Conservation (phyloP, 2,888 invertebrate genomes). For the Cheilosia soror region DNA sequence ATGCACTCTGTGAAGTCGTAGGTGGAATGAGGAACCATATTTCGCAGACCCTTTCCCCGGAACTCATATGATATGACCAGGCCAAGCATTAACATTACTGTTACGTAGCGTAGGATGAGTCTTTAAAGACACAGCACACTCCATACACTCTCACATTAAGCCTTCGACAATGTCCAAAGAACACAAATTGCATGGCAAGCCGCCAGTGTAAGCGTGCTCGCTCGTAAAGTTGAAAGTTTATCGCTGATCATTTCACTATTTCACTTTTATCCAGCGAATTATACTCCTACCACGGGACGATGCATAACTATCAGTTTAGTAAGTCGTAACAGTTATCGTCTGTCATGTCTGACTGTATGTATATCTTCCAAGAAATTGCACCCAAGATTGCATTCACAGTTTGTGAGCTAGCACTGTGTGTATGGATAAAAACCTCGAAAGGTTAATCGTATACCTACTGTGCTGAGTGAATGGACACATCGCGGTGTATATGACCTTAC, state of each 20-base stretch:
- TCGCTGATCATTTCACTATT: slow-evolving; percentile 71
- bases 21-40: slow-evolving; percentile 55
- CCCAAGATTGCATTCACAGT: slow-evolving; percentile 53
- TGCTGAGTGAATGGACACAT: slow-evolving; percentile 37
- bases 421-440: slow-evolving; percentile 28
- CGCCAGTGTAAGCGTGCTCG: slow-evolving; percentile 53
- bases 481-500: slow-evolving; percentile 40
- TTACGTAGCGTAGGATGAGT: slow-evolving; percentile 60
- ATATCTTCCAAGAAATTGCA: slow-evolving; percentile 54
- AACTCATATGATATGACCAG: slow-evolving; percentile 42
- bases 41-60: slow-evolving; percentile 30
- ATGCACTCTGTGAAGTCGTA: slow-evolving; percentile 38
- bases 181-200: slow-evolving; percentile 37
- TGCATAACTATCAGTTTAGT: slow-evolving; percentile 65
- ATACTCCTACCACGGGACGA: slow-evolving; percentile 43
- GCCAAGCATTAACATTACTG: slow-evolving; percentile 57
- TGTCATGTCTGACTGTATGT: slow-evolving; percentile 35
- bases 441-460: slow-evolving; percentile 33
- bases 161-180: slow-evolving; percentile 45
- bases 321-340: slow-evolving; percentile 60
- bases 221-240: slow-evolving; percentile 73
- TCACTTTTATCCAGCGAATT: slow-evolving; percentile 65
- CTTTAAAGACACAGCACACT: slow-evolving; percentile 48
- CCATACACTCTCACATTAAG: slow-evolving; percentile 24
- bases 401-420: slow-evolving; percentile 21